Evolutionary conservation across 2,888 invertebrate genomes (phyloP).

Genomic region (Keiferia lycopersicella): DNA sequence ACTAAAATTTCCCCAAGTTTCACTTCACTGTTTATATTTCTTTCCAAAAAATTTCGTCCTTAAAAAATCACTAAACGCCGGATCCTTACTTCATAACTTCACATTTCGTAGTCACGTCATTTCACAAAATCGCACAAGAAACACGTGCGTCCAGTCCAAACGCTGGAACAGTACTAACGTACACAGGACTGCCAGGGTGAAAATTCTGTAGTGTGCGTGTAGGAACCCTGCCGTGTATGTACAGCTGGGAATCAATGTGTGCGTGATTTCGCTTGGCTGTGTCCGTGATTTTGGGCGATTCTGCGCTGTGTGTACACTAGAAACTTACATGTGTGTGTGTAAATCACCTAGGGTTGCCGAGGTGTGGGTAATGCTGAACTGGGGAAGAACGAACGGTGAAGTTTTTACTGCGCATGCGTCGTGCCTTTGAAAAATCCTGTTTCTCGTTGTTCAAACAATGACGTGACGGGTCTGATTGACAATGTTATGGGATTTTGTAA

Average conservation of each 20-base stretch:
- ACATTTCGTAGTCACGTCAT: conserved; percentile 31
- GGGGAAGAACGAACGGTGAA: conserved; percentile 49
- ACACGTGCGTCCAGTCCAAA: conserved; percentile 29
- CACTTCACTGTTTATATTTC: neutral
- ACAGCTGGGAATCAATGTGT: conserved; percentile 45
- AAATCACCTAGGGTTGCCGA: conserved; percentile 51
- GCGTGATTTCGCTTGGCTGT: conserved; percentile 52
- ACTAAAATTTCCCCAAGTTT: conserved; percentile 4
- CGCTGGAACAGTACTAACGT: conserved; percentile 52
- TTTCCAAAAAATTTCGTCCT: conserved; percentile 6
- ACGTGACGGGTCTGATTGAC: conserved; percentile 50
- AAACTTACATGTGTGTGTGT: conserved; percentile 43
- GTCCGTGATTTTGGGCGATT: conserved; percentile 55
- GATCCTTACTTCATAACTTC: conserved; percentile 29
- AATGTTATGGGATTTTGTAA: conserved; percentile 37
- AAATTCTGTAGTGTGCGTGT: conserved; percentile 53
- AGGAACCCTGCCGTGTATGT: conserved; percentile 40
- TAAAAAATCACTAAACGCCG: neutral
- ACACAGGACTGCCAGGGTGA: conserved; percentile 62
- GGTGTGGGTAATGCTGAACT: conserved; percentile 55
- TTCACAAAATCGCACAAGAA: conserved; percentile 10
- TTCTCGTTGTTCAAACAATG: conserved; percentile 63
- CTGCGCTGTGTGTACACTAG: conserved; percentile 41
- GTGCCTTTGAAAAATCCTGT: conserved; percentile 55
- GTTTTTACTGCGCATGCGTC: conserved; percentile 55